These are phyloP conservation scores for Pseudomyrmex gracilis DNA, from an alignment of 1,140 invertebrate species.

Conservation along the genomic window DNA sequence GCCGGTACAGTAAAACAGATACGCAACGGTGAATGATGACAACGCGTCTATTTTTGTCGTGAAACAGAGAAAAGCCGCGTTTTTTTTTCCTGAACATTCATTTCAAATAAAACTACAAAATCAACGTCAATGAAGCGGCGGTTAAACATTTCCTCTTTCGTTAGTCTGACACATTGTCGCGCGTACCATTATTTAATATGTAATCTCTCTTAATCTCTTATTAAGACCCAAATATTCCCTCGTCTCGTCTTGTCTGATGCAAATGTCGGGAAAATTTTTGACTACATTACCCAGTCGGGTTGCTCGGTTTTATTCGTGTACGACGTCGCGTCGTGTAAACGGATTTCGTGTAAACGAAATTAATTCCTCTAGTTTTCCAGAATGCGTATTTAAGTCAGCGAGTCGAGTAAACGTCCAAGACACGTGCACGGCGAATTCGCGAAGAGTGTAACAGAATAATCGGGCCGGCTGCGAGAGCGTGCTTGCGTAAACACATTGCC, in stretches of 20 bases:
- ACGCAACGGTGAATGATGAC: neutral
- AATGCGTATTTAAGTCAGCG: slow-evolving; percentile 44
- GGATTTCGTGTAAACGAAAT: slow-evolving; percentile 15
- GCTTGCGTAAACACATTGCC: slow-evolving; percentile 9
- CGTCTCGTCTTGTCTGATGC: neutral
- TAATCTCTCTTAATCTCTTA: neutral
- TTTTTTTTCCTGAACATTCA: neutral
- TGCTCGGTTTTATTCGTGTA: neutral
- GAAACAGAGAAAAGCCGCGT: no score
- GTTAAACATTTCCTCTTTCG: no score
- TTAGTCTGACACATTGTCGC: no score
- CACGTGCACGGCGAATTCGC: slow-evolving; percentile 28
- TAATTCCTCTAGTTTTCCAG: slow-evolving; percentile 34
- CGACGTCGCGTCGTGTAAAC: neutral
- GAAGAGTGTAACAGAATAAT: slow-evolving; percentile 49
- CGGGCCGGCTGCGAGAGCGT: neutral
- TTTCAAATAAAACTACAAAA: no score
- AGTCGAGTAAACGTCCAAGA: slow-evolving; percentile 50
- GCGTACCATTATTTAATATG: no score
- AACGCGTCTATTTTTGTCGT: neutral
- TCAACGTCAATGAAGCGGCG: no score
- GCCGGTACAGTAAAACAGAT: neutral
- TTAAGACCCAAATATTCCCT: neutral
- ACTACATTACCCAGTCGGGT: neutral
- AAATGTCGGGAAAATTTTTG: neutral